Evolutionary conservation across 1,140 invertebrate genomes (phyloP).

Genomic region (Pemphigus obesinymphae): DNA sequence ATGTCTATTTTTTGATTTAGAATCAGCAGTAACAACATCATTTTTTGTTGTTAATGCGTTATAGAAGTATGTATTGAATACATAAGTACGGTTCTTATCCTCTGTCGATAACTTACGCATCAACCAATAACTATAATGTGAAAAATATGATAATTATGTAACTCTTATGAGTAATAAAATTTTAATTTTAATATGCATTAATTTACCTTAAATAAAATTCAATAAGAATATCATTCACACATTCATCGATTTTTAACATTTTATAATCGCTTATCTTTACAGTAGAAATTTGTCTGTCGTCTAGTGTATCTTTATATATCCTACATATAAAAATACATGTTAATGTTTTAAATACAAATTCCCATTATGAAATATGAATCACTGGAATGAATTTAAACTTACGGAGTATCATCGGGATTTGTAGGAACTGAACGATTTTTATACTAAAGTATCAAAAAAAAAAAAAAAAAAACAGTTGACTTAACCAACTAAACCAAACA

Average conservation of each 20-base stretch:
- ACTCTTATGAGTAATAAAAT: neutral
- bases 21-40: slow-evolving; percentile 56
- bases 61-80: slow-evolving; percentile 97
- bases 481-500: too few species aligned
- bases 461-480: too few species aligned
- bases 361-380: too few species aligned
- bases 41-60: slow-evolving; percentile 69
- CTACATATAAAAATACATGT: too few species aligned
- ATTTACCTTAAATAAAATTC: slow-evolving; percentile 89
- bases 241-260: slow-evolving; percentile 86
- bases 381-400: too few species aligned
- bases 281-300: neutral
- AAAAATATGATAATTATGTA: neutral
- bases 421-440: too few species aligned
- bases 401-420: too few species aligned
- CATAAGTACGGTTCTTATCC: slow-evolving; percentile 76
- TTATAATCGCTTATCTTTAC: slow-evolving; percentile 89
- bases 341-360: too few species aligned
- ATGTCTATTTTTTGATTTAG: slow-evolving; percentile 70
- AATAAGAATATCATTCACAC: slow-evolving; percentile 95
- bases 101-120: slow-evolving; percentile 65
- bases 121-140: slow-evolving; percentile 66
- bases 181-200: neutral
- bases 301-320: neutral
- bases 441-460: too few species aligned